Conservation (phyloP, 2,797 vertebrate species). For the Acridotheres tristis region DNA sequence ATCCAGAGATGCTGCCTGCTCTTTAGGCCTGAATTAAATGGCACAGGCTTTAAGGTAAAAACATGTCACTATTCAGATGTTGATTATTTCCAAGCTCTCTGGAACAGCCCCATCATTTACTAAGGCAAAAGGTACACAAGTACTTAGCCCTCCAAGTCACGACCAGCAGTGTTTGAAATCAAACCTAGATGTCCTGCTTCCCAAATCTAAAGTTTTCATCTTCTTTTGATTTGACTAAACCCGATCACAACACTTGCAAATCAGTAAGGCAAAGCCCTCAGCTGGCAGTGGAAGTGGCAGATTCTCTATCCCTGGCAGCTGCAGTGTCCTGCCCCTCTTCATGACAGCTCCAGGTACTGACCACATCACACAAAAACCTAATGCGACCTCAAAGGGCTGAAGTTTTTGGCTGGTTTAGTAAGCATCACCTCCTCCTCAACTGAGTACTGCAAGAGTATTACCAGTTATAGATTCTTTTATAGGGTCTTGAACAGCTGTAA, state of each 20-base stretch:
- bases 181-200: not conserved
- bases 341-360: not conserved
- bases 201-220: not conserved
- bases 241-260: not conserved
- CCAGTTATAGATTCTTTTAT: not conserved
- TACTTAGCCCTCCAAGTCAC: not conserved
- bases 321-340: not conserved
- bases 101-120: not conserved
- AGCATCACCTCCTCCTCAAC: not conserved
- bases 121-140: not conserved
- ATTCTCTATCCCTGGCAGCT: not conserved
- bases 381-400: not conserved
- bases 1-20: not conserved
- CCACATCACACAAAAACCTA: accelerated
- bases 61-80: not conserved
- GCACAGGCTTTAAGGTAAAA: not conserved
- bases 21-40: not conserved
- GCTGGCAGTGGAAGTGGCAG: not conserved
- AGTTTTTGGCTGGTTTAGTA: not conserved
- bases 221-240: not conserved
- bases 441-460: not conserved
- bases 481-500: not conserved
- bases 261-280: not conserved
- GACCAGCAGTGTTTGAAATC: not conserved
- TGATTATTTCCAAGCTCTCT: not conserved